Evolutionary conservation across 1,140 invertebrate genomes (phyloP), one percentile per base, ranked within the genome.

Genomic region (Hycleus cichorii): DNA sequence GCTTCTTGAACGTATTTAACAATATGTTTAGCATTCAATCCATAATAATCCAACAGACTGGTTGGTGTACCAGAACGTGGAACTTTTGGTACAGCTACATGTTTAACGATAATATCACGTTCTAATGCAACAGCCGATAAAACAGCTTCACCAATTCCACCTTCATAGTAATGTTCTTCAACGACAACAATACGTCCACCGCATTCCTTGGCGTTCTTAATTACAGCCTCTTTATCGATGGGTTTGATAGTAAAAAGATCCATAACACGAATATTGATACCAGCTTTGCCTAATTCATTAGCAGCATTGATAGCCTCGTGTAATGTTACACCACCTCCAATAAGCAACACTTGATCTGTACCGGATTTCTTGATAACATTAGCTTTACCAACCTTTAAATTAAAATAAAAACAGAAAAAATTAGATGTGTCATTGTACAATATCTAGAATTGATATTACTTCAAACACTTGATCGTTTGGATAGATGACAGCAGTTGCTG

Each of bases 191-290:
- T 82, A 25, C 83, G 81, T 0, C 93, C 93, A 39, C 88, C 88
- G 57, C 82, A 86, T 47, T 88, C 84, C 47, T 82, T 81, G 8
- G 94, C 95, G 72, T 94, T 84, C 46, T 81, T 76, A 44, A 90
- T 76, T 32, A 99, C 85, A 0, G 84, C 79, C 1, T 81, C 80
- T 45, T 78, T 80, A 76, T 99, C 97, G 44, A 99, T 77, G 0
- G 97, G 97, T 77, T 99, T 98, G 49, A 99, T 81, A 2, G 95
- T 97, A 76, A 98, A 98, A 1, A 87, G 89, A 81, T 98, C 95
- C 66, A 98, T 73, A 6, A 98, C 86, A 42, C 94, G 79, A 1
- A 87, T 82, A 54, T 84, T 78, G 43, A 95, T 77, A 11, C 87
- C 88, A 64, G 67, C 62, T 50, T 85, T 80, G 45, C 78, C 82